Conservation (phyloP, 1,140 invertebrate species). For the Frieseomelitta varia region DNA sequence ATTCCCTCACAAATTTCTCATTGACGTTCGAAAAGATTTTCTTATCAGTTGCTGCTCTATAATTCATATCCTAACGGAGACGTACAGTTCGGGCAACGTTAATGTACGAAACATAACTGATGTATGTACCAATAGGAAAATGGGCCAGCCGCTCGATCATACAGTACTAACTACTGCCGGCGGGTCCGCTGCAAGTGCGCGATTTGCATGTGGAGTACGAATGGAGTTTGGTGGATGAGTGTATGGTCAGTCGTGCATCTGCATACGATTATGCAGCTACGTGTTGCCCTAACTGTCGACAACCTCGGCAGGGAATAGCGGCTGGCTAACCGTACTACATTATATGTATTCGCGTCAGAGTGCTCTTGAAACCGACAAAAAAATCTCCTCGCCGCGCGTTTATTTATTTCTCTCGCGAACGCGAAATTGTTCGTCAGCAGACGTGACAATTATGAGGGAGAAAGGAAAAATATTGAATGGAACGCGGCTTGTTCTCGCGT, state of each 20-base stretch:
- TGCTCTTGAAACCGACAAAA: slow-evolving; percentile 3
- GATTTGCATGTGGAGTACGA: slow-evolving; percentile 70
- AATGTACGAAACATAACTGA: slow-evolving; percentile 50
- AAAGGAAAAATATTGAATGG: neutral
- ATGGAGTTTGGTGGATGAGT: slow-evolving; percentile 66
- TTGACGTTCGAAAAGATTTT: neutral
- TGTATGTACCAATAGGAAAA: slow-evolving; percentile 55
- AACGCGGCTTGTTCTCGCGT: neutral
- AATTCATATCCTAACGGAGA: neutral
- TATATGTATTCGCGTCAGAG: slow-evolving; percentile 13
- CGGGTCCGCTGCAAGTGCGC: slow-evolving; percentile 51
- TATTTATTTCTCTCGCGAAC: slow-evolving; percentile 6
- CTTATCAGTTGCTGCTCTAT: too few species aligned
- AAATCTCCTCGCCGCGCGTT: neutral
- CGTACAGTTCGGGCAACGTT: neutral
- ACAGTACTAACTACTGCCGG: slow-evolving; percentile 57
- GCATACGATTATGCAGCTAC: slow-evolving; percentile 69
- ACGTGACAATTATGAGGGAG: neutral
- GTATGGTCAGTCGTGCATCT: slow-evolving; percentile 64
- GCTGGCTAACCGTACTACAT: slow-evolving; percentile 10
- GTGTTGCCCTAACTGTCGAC: slow-evolving; percentile 68
- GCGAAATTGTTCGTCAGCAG: neutral
- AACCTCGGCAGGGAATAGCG: slow-evolving; percentile 37
- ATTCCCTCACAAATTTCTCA: too few species aligned
- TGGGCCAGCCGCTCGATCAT: slow-evolving; percentile 58